phyloP scores from a whole-genome alignment of 2,797 vertebrate genomes.

The Salmo trutta region DNA sequence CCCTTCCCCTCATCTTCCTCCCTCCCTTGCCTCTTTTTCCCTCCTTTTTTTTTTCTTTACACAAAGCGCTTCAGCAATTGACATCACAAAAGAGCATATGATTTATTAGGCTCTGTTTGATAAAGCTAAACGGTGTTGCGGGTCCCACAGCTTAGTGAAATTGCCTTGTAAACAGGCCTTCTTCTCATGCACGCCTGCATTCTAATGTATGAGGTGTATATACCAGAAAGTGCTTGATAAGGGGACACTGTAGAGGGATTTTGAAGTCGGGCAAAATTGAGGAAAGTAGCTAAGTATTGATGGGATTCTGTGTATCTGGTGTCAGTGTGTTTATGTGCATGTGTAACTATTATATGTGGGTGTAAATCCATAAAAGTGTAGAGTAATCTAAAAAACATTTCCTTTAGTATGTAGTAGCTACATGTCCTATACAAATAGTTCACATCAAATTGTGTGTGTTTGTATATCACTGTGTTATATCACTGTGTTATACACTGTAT shows the following conservation, averaged over 20 bases:
- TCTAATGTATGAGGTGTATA: conserved; percentile 58
- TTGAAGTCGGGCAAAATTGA: conserved; percentile 50
- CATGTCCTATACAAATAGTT: not conserved
- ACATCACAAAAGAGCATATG: conserved; percentile 96
- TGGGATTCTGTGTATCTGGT: conserved; percentile 31
- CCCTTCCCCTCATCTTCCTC: not conserved
- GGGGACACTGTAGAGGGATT: conserved; percentile 64
- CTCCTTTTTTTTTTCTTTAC: conserved; percentile 44
- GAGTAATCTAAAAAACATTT: too few relatives aligned
- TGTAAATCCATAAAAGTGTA: not conserved
- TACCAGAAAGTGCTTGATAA: conserved; percentile 80
- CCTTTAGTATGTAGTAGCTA: too few relatives aligned
- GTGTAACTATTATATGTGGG: conserved; percentile 3
- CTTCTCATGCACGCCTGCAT: conserved; percentile 72
- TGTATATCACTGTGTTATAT: not conserved
- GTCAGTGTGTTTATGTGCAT: conserved; percentile 9
- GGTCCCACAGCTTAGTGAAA: conserved; percentile 90
- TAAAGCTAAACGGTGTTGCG: conserved; percentile 86
- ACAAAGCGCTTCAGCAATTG: conserved; percentile 89
- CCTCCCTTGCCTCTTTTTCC: conserved; percentile 21
- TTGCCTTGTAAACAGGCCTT: conserved; percentile 84
- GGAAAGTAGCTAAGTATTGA: conserved; percentile 48
- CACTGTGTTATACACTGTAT: not conserved
- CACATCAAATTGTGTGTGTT: conserved; percentile 1
- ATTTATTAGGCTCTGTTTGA: conserved; percentile 96